These are phyloP conservation scores for Drosophila miranda DNA, from an alignment of 1,140 invertebrate genomes.

Conservation along the genomic window DNA sequence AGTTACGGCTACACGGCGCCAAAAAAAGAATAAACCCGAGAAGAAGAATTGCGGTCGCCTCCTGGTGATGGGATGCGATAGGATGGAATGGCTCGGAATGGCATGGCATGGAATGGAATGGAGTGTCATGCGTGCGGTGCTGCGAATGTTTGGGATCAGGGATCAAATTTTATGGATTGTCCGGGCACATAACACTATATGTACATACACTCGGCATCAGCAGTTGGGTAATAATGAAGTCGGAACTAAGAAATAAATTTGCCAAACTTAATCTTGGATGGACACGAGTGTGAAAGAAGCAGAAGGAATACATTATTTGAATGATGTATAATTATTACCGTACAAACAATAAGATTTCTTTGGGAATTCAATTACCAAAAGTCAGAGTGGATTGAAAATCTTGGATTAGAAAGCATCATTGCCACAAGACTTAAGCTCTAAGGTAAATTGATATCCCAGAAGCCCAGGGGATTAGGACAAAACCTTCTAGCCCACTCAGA, in stretches of 20 bases:
- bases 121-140: conserved; percentile 21
- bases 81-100: conserved; percentile 12
- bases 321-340: no score
- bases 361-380: no score
- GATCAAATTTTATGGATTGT: conserved; percentile 49
- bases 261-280: conserved; percentile 28
- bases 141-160: conserved; percentile 41
- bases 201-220: conserved; percentile 4
- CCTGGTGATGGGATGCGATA: conserved; percentile 48
- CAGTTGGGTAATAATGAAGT: conserved; percentile 37
- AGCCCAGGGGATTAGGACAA: conserved; percentile 8
- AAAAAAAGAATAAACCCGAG: conserved; percentile 35
- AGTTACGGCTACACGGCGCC: conserved; percentile 56
- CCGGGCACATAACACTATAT: conserved; percentile 19
- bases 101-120: background rate
- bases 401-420: no score
- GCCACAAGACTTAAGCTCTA: no score
- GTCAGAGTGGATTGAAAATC: no score
- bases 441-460: background rate
- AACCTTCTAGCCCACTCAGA: background rate
- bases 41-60: conserved; percentile 45
- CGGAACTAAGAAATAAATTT: conserved; percentile 38
- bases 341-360: no score
- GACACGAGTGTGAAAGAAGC: background rate
- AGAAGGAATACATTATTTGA: background rate